A percentile compares a stretch with the other conserved stretches of the same genome.
Conservation (phyloP, 1,140 invertebrate genomes). For the Zaprionus ghesquierei region DNA sequence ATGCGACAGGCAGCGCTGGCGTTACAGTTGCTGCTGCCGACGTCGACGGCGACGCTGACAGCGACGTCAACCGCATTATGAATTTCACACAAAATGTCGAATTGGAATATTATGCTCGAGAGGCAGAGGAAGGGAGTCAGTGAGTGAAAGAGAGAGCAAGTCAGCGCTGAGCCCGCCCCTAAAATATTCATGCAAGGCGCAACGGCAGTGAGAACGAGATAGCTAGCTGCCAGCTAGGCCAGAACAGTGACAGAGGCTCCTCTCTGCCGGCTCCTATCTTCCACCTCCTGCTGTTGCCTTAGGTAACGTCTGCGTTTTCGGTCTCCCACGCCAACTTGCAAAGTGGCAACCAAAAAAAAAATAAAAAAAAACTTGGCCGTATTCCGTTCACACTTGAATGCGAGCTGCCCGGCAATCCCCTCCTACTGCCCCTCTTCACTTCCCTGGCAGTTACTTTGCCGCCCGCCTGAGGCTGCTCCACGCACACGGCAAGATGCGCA, state of each 20-base stretch:
- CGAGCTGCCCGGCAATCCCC: conserved; percentile 3
- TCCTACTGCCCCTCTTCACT: background rate
- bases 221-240: background rate
- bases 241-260: background rate
- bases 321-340: background rate
- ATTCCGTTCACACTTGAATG: conserved; percentile 77
- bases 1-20: conserved; percentile 23
- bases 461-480: background rate
- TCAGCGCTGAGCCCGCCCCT: conserved; percentile 48
- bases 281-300: conserved; percentile 3
- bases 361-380: conserved; percentile 69
- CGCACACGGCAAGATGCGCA: conserved; percentile 32
- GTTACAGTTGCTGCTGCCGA: conserved; percentile 12
- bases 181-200: conserved; percentile 52
- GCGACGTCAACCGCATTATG: conserved; percentile 59
- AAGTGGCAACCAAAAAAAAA: conserved; percentile 48
- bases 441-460: background rate
- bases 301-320: conserved; percentile 11
- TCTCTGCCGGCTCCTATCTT: background rate
- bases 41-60: conserved; percentile 10
- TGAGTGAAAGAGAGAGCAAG: background rate
- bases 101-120: conserved; percentile 66
- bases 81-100: conserved; percentile 80
- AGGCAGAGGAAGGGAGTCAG: background rate
- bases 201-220: background rate